A percentile compares a stretch with the other conserved stretches of the same genome.
Evolutionary conservation across 2,888 invertebrate genomes (phyloP).

Genomic region (Pharmacophagus antenor): DNA sequence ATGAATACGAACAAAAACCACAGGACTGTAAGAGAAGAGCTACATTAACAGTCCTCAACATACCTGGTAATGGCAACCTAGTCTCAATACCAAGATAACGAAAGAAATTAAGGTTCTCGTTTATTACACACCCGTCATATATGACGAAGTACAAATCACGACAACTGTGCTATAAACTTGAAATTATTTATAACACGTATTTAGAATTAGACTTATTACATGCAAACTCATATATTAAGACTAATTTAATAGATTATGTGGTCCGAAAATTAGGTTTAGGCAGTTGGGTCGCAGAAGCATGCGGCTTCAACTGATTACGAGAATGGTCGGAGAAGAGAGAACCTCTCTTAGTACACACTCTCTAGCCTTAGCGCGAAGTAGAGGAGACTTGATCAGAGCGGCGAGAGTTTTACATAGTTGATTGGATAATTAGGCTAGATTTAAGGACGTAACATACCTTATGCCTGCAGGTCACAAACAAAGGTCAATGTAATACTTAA

Average conservation of each 20-base stretch:
- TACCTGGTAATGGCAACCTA: not conserved
- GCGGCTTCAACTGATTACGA: conserved; percentile 2
- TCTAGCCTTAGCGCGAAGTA: not conserved
- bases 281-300: conserved; percentile 1
- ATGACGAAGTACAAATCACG: not conserved
- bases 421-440: conserved; percentile 1
- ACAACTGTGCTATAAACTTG: not conserved
- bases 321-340: conserved; percentile 12
- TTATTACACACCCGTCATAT: too few species aligned
- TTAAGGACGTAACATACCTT: not conserved
- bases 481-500: too few species aligned
- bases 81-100: not conserved
- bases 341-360: not conserved
- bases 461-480: not conserved
- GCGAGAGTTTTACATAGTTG: not conserved
- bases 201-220: not conserved
- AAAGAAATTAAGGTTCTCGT: not conserved
- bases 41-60: not conserved
- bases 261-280: not conserved
- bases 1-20: not conserved
- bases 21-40: not conserved
- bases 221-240: not conserved
- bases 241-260: not conserved
- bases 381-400: not conserved
- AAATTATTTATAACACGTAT: not conserved